Evolutionary conservation across 2,888 invertebrate species (phyloP), one percentile per base, ranked within the genome.

Genomic region (Keiferia lycopersicella): DNA sequence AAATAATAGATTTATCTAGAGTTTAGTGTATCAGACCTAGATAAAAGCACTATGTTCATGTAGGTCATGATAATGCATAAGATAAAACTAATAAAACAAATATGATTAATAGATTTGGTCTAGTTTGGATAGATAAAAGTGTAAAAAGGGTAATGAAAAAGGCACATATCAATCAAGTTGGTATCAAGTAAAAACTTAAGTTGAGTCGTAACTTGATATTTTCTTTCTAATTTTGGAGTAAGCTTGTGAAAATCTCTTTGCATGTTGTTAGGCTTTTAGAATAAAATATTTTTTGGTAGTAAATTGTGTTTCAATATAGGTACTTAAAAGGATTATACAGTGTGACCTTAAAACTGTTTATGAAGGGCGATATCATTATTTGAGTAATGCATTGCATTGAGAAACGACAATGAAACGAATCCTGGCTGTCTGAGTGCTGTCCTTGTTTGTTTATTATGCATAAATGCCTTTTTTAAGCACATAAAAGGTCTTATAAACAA

Each of bases 351-450:
- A 58, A 26, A 30, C 48, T 6, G 22, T 56, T 62, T 62, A 62
- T 62, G 51, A 51, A 51, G 34, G 30, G 34, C n/a, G 61, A 62
- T 62, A 62, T 62, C 56, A 62, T 62, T 39, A 41, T 30, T 56
- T 41, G 56, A n/a, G n/a, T 62, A 14, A 34, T 26, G 14, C 16
- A 59, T 39, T 39, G 41, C 38, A n/a, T 34, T 26, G 26, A 26
- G 6, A 26, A n/a, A 16, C 59, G 59, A n/a, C 59, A 59, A 38
- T 59, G 39, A 16, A 2, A 11, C 26, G 26, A 26, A 26, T 26
- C 26, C 26, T 26, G 26, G 3, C 26, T 26, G 26, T 26, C 26
- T 26, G 26, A 26, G 16, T 38, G n/a, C 57, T 38, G 10, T n/a
- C n/a, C 53, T 7, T 48, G 48, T 48, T 48, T 48, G 48, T 48